A percentile compares a stretch with the other conserved stretches of the same genome.
These are phyloP conservation scores for Rhynchonycteris naso DNA, from an alignment of 2,797 vertebrate species.

Conservation along the genomic window DNA sequence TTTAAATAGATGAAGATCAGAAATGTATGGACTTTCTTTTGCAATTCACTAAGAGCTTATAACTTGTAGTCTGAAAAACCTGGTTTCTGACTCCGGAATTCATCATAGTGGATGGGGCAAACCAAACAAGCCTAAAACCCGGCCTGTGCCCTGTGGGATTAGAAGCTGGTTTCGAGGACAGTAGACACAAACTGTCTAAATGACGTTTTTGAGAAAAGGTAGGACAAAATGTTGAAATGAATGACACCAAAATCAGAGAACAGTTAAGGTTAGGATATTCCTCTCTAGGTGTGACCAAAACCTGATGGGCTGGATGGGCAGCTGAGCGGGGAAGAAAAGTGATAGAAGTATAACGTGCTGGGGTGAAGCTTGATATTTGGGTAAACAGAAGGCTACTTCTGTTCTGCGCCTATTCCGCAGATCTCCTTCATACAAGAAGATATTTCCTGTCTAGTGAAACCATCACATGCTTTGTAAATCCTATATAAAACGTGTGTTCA, in stretches of 20 bases:
- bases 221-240: not conserved
- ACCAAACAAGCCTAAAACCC: not conserved
- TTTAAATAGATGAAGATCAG: not conserved
- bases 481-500: not conserved
- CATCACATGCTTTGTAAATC: not conserved
- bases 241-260: not conserved
- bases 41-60: not conserved
- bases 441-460: not conserved
- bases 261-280: not conserved
- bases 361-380: not conserved
- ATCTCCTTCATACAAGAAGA: not conserved
- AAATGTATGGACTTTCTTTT: not conserved
- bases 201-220: not conserved
- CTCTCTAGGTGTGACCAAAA: not conserved
- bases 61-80: not conserved
- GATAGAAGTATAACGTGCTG: not conserved
- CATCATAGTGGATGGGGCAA: fast-evolving
- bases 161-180: not conserved
- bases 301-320: too few relatives aligned
- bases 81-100: not conserved
- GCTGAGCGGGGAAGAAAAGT: not conserved
- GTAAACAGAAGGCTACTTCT: not conserved
- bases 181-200: not conserved
- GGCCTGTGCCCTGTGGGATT: not conserved
- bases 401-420: not conserved